Conservation (phyloP, 2,888 invertebrate genomes). For the Plebejus melissa region DNA sequence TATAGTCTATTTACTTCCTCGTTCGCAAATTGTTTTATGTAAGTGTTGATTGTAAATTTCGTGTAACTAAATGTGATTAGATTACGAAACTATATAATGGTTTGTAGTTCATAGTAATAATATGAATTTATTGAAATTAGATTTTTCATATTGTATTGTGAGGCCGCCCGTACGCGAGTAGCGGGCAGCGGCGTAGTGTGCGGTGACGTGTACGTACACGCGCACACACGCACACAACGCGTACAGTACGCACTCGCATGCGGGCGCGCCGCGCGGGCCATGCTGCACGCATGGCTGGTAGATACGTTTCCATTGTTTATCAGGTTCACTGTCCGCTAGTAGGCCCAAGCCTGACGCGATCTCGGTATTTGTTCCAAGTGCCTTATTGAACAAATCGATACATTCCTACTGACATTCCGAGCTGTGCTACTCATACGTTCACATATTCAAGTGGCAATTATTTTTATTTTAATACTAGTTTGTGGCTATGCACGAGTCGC, state of each 20-base stretch:
- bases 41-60: slow-evolving; percentile 29
- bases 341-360: slow-evolving; percentile 44
- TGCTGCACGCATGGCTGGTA: slow-evolving; percentile 25
- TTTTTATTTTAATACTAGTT: neutral
- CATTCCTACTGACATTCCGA: slow-evolving; percentile 67
- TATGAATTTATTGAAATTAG: slow-evolving; percentile 37
- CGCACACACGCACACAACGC: neutral
- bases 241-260: neutral
- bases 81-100: slow-evolving; percentile 62
- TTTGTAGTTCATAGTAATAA: slow-evolving; percentile 51
- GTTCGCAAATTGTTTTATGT: slow-evolving; percentile 29
- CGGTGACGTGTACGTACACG: neutral
- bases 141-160: slow-evolving; percentile 34
- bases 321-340: slow-evolving; percentile 27
- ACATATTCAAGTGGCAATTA: neutral
- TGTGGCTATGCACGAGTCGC: neutral
- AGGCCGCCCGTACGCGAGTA: neutral
- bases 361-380: slow-evolving; percentile 75
- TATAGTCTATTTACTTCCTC: slow-evolving; percentile 39
- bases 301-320: slow-evolving; percentile 29
- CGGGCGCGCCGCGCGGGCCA: neutral
- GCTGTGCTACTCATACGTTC: neutral
- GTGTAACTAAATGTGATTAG: slow-evolving; percentile 53
- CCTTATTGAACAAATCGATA: slow-evolving; percentile 72
- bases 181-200: neutral